A percentile compares a stretch with the other conserved stretches of the same genome.
Conservation (phyloP, 2,113 vertebrate genomes). For the Prochilodus magdalenae region DNA sequence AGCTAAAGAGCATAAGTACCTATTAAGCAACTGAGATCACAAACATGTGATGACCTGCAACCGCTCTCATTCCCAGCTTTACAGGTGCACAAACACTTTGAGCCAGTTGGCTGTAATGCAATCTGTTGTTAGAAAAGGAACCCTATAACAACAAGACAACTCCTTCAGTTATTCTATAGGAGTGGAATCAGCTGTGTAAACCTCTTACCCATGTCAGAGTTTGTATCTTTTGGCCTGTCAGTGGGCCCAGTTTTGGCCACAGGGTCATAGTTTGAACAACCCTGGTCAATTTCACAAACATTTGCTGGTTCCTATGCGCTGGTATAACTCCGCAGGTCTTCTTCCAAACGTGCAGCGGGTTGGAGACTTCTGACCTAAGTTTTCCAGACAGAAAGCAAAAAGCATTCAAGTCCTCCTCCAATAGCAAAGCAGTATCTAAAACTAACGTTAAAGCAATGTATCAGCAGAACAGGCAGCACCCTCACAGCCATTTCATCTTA, state of each 20-base stretch:
- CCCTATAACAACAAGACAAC: not conserved
- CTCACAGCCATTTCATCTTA: too few relatives aligned
- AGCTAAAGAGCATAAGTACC: not conserved
- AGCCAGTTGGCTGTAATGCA: not conserved
- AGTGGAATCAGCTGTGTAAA: not conserved
- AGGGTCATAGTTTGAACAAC: not conserved
- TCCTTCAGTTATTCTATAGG: not conserved
- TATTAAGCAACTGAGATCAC: not conserved
- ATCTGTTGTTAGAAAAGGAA: not conserved
- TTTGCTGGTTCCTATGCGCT: not conserved
- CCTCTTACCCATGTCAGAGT: not conserved
- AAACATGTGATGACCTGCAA: not conserved
- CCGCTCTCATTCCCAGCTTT: not conserved
- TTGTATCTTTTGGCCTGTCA: not conserved
- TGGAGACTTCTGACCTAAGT: not conserved
- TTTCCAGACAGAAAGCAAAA: not conserved
- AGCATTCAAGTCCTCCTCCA: not conserved
- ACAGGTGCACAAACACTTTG: not conserved
- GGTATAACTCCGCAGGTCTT: not conserved
- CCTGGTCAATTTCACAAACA: not conserved
- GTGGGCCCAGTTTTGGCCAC: not conserved
- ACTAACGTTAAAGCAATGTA: too few relatives aligned
- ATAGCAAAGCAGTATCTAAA: not conserved
- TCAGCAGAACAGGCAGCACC: too few relatives aligned
- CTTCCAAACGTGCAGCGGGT: not conserved